Percentiles rank a stretch among this genome's conserved stretches.
Conservation (phyloP, 2,797 vertebrate genomes). For the Eospalax fontanierii region DNA sequence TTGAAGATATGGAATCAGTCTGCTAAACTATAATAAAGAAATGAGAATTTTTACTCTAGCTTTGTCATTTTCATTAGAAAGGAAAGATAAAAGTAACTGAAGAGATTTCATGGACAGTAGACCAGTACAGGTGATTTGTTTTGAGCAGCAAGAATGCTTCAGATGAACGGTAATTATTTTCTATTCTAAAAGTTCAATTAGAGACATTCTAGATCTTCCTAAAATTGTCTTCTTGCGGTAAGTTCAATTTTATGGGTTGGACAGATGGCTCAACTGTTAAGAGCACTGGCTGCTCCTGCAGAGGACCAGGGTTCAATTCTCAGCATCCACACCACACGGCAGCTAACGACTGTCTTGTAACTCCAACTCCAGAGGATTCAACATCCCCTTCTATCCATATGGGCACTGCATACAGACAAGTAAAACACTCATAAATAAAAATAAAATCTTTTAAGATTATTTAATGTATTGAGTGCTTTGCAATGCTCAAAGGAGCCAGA, state of each 20-base stretch:
- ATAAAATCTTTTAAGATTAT: too few species aligned
- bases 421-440: too few species aligned
- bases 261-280: background rate
- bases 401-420: too few species aligned
- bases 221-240: too few species aligned
- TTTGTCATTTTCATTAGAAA: slow-evolving; percentile 59
- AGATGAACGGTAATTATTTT: background rate
- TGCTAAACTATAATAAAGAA: slow-evolving; percentile 3
- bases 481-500: too few species aligned
- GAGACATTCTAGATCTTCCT: too few species aligned
- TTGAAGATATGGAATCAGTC: background rate
- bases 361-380: background rate
- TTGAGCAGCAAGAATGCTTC: slow-evolving; percentile 1
- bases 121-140: background rate
- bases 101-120: slow-evolving; percentile 23
- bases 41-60: slow-evolving; percentile 24
- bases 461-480: too few species aligned
- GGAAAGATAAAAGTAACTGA: slow-evolving; percentile 51
- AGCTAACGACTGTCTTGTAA: too few species aligned
- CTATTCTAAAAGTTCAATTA: background rate
- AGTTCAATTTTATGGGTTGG: background rate
- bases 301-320: background rate
- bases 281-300: background rate
- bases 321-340: background rate
- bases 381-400: background rate